Evolutionary conservation across 2,113 vertebrate genomes (phyloP).

Genomic region (Motacilla alba): DNA sequence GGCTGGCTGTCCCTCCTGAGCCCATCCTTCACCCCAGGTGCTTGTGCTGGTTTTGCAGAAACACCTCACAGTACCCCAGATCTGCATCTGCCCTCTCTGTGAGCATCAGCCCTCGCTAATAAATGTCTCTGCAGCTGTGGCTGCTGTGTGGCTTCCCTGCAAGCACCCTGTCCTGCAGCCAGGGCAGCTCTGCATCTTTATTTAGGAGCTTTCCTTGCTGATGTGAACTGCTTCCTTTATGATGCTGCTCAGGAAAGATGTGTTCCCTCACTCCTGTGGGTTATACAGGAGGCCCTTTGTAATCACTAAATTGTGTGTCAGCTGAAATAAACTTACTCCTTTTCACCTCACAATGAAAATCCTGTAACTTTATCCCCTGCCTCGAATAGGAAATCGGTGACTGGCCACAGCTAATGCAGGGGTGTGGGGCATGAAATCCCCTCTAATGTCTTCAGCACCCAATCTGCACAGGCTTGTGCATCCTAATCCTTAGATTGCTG

Average conservation of each 20-base stretch:
- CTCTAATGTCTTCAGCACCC: background rate
- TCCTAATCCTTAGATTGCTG: background rate
- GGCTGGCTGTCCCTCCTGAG: background rate
- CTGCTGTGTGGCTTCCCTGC: background rate
- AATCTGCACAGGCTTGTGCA: background rate
- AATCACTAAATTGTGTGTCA: background rate
- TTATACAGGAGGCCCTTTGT: background rate
- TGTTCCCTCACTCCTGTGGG: background rate
- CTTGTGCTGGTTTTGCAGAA: background rate
- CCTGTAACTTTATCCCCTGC: background rate
- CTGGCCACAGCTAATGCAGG: background rate
- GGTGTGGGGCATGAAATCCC: background rate
- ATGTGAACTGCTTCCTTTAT: background rate
- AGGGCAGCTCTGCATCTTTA: background rate
- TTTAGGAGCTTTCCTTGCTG: background rate
- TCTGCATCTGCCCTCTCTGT: background rate
- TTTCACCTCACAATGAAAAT: background rate
- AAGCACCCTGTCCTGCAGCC: background rate
- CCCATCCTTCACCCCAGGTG: fast-evolving
- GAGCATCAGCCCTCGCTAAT: fast-evolving
- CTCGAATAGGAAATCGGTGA: background rate
- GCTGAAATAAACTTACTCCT: background rate
- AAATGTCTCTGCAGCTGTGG: background rate
- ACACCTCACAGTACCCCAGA: background rate
- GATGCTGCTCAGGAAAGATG: background rate